Conservation (phyloP, 2,797 vertebrate genomes). For the Micrastur ruficollis region DNA sequence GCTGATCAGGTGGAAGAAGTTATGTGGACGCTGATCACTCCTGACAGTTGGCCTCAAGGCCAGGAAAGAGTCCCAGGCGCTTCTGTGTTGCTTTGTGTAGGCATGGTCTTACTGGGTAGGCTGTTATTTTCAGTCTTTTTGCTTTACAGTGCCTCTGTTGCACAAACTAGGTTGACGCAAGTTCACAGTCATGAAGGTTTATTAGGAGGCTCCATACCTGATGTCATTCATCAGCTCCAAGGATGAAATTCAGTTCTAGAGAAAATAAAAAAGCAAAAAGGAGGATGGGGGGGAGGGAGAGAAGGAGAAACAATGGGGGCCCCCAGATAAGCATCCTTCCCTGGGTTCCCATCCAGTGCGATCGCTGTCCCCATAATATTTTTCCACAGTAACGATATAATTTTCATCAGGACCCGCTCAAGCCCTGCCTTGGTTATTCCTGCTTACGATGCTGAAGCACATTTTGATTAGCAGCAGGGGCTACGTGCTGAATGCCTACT, state of each 20-base stretch:
- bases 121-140: neutral
- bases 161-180: neutral
- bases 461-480: neutral
- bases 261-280: neutral
- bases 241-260: neutral
- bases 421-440: neutral
- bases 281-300: neutral
- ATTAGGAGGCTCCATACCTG: neutral
- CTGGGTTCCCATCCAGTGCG: neutral
- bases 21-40: neutral
- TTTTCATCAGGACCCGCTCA: neutral
- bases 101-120: neutral
- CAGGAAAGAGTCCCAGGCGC: neutral
- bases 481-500: neutral
- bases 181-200: neutral
- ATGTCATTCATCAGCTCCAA: neutral
- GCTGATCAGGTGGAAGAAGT: neutral
- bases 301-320: neutral
- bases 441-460: neutral
- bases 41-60: neutral
- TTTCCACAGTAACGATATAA: neutral
- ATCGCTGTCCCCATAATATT: neutral
- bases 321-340: neutral
- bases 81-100: neutral
- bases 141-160: neutral